phyloP scores from a whole-genome alignment of 2,888 invertebrate species.

The Leptopilina drosophilae region DNA sequence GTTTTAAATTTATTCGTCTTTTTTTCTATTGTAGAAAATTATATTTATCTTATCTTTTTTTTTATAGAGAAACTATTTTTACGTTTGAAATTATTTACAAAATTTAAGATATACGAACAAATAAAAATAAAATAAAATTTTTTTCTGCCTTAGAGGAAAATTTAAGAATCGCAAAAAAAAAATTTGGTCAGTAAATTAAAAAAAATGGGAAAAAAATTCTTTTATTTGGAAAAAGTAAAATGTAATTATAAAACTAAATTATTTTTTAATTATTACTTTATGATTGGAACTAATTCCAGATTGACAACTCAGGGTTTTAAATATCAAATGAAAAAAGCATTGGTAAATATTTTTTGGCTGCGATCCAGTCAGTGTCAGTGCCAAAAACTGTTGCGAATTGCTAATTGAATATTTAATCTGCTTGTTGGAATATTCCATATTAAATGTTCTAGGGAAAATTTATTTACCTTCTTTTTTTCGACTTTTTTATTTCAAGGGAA shows the following conservation, averaged over 20 bases:
- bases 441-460: neutral
- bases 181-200: neutral
- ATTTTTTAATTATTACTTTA: too few relatives aligned
- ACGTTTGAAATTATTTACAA: neutral
- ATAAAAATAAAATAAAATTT: too few relatives aligned
- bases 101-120: neutral
- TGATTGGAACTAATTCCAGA: neutral
- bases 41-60: neutral
- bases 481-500: neutral
- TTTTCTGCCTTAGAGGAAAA: neutral
- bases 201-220: neutral
- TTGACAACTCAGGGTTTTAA: neutral
- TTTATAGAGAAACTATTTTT: neutral
- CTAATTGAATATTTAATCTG: conserved; percentile 17
- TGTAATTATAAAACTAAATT: too few relatives aligned
- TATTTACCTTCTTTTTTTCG: neutral
- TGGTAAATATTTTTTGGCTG: neutral
- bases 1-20: too few relatives aligned
- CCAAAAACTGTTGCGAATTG: conserved; percentile 25
- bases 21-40: too few relatives aligned
- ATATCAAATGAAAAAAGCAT: neutral
- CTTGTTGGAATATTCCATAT: conserved; percentile 9
- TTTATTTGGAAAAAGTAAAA: neutral
- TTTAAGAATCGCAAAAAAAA: neutral
- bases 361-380: conserved; percentile 1